Conservation (phyloP, 37 sponge, comb jelly and placozoan species). For the Cladorhizidae sp. region DNA sequence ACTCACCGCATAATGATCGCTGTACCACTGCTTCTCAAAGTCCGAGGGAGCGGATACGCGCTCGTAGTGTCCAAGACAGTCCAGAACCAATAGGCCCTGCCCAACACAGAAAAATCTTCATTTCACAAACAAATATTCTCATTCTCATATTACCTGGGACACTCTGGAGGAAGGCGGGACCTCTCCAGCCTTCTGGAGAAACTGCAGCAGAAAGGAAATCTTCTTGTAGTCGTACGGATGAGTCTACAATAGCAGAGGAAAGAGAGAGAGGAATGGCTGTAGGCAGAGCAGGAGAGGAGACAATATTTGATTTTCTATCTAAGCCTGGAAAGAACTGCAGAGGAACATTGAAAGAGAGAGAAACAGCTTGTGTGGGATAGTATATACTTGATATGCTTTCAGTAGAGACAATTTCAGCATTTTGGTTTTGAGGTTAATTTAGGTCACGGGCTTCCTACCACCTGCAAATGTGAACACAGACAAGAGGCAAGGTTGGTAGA, state of each 20-base stretch:
- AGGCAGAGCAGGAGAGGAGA: background rate
- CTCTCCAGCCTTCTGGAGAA: background rate
- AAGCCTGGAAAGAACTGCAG: too few relatives aligned
- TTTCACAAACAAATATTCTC: background rate
- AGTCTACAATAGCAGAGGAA: slow-evolving; percentile 14
- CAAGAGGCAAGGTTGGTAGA: too few relatives aligned
- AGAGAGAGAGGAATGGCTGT: background rate
- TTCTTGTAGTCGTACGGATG: slow-evolving; percentile 56
- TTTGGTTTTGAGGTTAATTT: too few relatives aligned
- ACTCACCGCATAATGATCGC: background rate
- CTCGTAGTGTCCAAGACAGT: slow-evolving; percentile 44
- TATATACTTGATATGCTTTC: too few relatives aligned
- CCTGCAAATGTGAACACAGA: too few relatives aligned
- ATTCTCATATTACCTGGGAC: background rate
- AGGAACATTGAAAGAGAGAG: background rate
- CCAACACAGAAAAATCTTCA: background rate
- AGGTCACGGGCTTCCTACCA: too few relatives aligned
- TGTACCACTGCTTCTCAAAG: slow-evolving; percentile 23
- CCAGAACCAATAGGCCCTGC: slow-evolving; percentile 42
- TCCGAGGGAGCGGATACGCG: slow-evolving; percentile 35
- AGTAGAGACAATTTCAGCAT: too few relatives aligned
- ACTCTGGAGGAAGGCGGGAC: background rate
- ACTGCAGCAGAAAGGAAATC: slow-evolving; percentile 42
- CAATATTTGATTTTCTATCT: background rate
- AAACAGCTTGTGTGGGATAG: too few relatives aligned